Conservation (phyloP, 2,888 invertebrate genomes). For the Aphidoletes aphidimyza region DNA sequence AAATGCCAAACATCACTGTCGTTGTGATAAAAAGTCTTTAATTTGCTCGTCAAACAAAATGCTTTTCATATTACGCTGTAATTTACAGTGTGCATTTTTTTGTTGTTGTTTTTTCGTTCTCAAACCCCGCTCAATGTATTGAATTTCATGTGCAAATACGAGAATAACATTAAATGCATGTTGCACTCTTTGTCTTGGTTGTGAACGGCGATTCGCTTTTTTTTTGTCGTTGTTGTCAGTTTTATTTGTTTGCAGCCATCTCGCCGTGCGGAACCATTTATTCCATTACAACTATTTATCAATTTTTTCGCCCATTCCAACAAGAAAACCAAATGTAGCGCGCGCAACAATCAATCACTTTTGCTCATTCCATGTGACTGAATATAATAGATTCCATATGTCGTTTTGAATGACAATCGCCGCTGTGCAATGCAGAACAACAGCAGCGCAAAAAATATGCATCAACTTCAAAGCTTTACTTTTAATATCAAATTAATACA, state of each 20-base stretch:
- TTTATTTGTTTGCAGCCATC: too few relatives aligned
- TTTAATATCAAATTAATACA: constrained; percentile 23
- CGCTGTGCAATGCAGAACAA: not conserved
- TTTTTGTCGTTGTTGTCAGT: not conserved
- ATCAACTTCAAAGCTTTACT: constrained; percentile 5
- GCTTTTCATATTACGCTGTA: too few relatives aligned
- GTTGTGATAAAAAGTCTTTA: too few relatives aligned
- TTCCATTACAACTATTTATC: not conserved
- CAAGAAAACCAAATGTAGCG: not conserved
- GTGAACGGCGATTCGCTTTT: too few relatives aligned
- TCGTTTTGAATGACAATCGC: not conserved
- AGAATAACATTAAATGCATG: too few relatives aligned
- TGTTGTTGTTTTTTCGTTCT: too few relatives aligned
- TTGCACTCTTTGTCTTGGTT: too few relatives aligned
- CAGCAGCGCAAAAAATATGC: not conserved
- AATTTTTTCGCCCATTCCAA: not conserved
- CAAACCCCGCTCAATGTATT: too few relatives aligned
- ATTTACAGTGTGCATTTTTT: too few relatives aligned
- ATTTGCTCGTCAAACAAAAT: too few relatives aligned
- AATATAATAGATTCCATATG: not conserved
- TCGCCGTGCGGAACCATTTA: not conserved
- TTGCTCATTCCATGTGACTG: not conserved
- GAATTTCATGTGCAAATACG: too few relatives aligned
- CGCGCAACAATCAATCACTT: not conserved
- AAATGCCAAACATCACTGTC: too few relatives aligned